Evolutionary conservation across 2,113 vertebrate genomes (phyloP), one percentile per base, ranked within the genome.

Genomic region (Chloropsis cyanopogon): DNA sequence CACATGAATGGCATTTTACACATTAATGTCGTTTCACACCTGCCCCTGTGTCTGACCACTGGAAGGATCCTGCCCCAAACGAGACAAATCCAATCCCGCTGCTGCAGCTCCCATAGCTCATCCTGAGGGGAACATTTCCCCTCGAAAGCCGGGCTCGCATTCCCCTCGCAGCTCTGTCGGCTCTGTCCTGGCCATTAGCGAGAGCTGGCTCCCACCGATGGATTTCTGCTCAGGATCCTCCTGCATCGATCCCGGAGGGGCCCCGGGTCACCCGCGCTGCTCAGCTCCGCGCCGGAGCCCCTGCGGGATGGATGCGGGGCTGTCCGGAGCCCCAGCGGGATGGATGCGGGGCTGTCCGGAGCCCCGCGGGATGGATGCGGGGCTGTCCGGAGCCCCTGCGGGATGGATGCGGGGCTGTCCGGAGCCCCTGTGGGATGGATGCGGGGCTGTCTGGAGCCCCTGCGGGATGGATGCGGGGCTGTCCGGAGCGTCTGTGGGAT

Each of bases 31-130:
- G 21, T 44, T 54, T 82, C 26, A 52, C 29, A n/a, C 23, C 76
- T 11, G 12, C 26, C 14, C 14, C 22, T 6, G 37, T 3, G 3
- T 6, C 35, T 24, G 68, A 31, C 20, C 35, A 0, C 56, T 29
- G 39, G 28, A 8, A 83, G 29, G 33, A 28, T 39, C 52, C 35
- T 29, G 24, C 47, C 81, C 39, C 63, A 72, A 41, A 14, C 3
- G 26, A 41, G 39, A 41, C 44, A n/a, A 47, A 13, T 2, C 35
- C 64, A 8, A 9, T 12, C 16, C 17, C 4, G 37, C 37, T 37
- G 37, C 37, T 37, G 1, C 49, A 10, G 24, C 31, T 9, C 4
- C 10, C 49, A 7, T 2, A 6, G 1, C 64, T 72, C 65, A 44
- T 16, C 75, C 79, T 8, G 52, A 22, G 23, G 56, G 5, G 9